These are phyloP conservation scores for Papilio helenus DNA, from an alignment of 1,140 invertebrate species.

Conservation along the genomic window DNA sequence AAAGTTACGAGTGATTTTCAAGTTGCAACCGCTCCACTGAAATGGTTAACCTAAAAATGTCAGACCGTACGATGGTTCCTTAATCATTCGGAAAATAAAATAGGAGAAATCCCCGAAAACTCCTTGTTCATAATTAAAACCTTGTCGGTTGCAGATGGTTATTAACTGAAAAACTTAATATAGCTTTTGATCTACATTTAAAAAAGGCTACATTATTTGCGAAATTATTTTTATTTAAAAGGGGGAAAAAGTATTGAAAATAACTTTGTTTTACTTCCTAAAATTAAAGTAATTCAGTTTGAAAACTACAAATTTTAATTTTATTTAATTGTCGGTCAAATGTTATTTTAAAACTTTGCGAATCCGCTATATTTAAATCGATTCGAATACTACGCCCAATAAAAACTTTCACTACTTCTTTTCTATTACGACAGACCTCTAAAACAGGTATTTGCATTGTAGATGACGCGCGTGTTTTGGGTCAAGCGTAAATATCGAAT, in stretches of 20 bases:
- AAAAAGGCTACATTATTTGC: not conserved
- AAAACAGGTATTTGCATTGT: slow-evolving; percentile 43
- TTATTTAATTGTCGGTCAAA: not conserved
- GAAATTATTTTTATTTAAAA: too few relatives aligned
- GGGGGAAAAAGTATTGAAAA: too few relatives aligned
- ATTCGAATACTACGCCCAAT: slow-evolving; percentile 8
- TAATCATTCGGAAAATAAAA: slow-evolving; percentile 23
- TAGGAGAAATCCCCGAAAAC: not conserved
- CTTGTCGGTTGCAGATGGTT: slow-evolving; percentile 2
- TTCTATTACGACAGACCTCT: slow-evolving; percentile 41
- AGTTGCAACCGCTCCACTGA: slow-evolving; percentile 24
- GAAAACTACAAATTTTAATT: not conserved
- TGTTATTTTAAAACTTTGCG: not conserved
- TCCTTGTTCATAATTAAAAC: slow-evolving; percentile 4
- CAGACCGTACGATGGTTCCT: slow-evolving; percentile 2
- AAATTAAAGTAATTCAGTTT: not conserved
- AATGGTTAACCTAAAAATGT: slow-evolving; percentile 34
- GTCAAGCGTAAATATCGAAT: slow-evolving; percentile 39
- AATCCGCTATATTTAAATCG: not conserved
- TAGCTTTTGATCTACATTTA: not conserved
- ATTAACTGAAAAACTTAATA: not conserved
- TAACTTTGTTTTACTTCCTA: too few relatives aligned
- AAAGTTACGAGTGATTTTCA: slow-evolving; percentile 25
- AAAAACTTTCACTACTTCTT: slow-evolving; percentile 37
- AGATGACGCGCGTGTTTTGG: slow-evolving; percentile 43